phyloP scores from a whole-genome alignment of 92 coral and sea anemone species.

The Phenganax stokvisi region DNA sequence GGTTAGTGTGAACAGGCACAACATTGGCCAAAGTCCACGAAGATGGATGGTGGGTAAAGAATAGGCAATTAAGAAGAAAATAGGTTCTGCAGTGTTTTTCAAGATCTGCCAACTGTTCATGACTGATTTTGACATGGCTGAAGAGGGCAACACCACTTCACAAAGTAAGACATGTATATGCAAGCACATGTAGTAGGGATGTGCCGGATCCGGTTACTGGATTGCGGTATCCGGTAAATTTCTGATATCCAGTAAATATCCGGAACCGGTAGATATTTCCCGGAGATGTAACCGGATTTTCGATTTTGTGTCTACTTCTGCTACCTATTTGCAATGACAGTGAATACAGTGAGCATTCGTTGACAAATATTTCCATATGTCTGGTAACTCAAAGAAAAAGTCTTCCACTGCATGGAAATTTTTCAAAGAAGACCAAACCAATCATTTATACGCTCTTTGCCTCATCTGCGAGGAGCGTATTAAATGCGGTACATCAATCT shows the following conservation, averaged over 20 bases:
- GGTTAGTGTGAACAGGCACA: slow-evolving; percentile 20
- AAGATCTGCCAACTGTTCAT: slow-evolving; percentile 5
- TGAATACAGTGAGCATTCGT: too few species aligned
- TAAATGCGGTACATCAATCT: not conserved
- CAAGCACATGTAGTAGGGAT: too few species aligned
- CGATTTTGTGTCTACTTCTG: too few species aligned
- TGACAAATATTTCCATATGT: too few species aligned
- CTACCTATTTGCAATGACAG: too few species aligned
- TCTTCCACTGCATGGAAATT: slow-evolving; percentile 2
- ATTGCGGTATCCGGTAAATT: too few species aligned
- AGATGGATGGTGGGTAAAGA: slow-evolving; percentile 1
- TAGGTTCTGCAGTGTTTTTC: slow-evolving; percentile 18
- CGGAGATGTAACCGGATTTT: too few species aligned
- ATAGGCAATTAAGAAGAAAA: not conserved
- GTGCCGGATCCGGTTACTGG: too few species aligned
- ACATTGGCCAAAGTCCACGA: slow-evolving; percentile 31
- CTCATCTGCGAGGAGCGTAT: not conserved
- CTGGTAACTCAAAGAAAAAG: not conserved
- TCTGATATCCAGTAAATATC: too few species aligned
- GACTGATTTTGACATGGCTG: not conserved
- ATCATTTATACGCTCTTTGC: not conserved
- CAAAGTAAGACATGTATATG: too few species aligned
- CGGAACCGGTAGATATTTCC: too few species aligned
- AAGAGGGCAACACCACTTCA: too few species aligned
- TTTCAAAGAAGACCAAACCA: not conserved